Evolutionary conservation across 1,140 invertebrate genomes (phyloP), one percentile per base, ranked within the genome.

Genomic region (Thaumatotibia leucotreta): DNA sequence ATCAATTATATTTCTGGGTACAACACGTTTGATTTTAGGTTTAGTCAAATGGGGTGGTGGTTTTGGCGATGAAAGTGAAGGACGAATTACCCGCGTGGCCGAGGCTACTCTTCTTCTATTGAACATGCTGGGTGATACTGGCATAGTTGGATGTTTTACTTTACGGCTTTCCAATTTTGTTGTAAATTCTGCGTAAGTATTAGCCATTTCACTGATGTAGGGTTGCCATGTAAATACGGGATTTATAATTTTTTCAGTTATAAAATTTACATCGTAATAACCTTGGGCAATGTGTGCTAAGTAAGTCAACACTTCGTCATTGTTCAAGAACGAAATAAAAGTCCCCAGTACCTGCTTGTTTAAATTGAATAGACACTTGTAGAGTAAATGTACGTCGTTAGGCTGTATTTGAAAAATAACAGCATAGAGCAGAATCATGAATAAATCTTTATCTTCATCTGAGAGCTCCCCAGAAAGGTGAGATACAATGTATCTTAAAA

Each of bases 201-300:
- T 70, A 27, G 69, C 73, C 82, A 89, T 91, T 79, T 88, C 80
- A 69, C 76, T 77, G 22, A 91, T 82, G 62, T 78, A 84, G 52
- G 86, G 86, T 67, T 88, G 86, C 86, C 86, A 90, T 31, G 63
- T 58, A 66, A 91, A 79, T 39, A 93, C 68, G 14, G 91, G 89
- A 29, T 68, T 64, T 27, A 92, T 80, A 35, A 93, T 90, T 63
- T 89, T 86, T 49, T 91, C 79, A n/a, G 91, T 78, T 23, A 92
- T 79, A 72, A 88, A 93, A 58, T 80, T 84, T 39, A 86, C 86
- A 65, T 92, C 92, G 68, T 90, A 91, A 68, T 73, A 61, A 32
- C 24, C n/a, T 70, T 85, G 77, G 31, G 84, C 88, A 69, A 86
- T 61, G 63, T 86, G 76, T 5, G 82, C 80, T 63, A 89, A 82